Evolutionary conservation across 2,888 invertebrate species (phyloP).

Genomic region (Acheta domesticus): DNA sequence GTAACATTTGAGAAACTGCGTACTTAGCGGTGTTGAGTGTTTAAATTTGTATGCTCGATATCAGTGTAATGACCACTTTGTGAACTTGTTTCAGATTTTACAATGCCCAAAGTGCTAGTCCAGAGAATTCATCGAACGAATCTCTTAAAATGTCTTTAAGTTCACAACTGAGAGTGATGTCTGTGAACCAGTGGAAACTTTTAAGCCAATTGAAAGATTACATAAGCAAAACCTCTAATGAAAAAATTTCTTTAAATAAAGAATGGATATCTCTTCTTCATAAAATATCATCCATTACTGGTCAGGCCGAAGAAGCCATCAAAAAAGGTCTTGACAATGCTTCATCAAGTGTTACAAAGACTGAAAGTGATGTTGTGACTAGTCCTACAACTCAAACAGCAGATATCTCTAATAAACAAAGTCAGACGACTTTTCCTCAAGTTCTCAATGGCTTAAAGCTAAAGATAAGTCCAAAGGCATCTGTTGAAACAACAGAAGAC

Average conservation of each 20-base stretch:
- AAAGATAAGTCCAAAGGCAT: conserved; percentile 43
- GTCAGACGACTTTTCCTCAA: conserved; percentile 46
- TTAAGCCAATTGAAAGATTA: conserved; percentile 51
- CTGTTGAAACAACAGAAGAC: conserved; percentile 42
- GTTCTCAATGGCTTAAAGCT: conserved; percentile 48
- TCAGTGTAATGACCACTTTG: too few relatives aligned
- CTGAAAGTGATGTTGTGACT: too few relatives aligned
- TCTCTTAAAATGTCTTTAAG: conserved; percentile 32
- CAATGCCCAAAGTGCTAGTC: conserved; percentile 5
- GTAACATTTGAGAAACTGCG: too few relatives aligned
- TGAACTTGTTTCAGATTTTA: background rate
- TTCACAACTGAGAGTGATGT: conserved; percentile 44
- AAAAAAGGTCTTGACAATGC: conserved; percentile 22
- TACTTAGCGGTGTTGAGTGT: too few relatives aligned
- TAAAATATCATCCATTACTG: conserved; percentile 48
- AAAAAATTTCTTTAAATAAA: conserved; percentile 52
- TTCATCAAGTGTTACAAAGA: too few relatives aligned
- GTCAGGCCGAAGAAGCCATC: conserved; percentile 41
- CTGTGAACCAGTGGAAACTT: conserved; percentile 51
- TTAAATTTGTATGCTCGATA: too few relatives aligned
- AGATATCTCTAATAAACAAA: conserved; percentile 32
- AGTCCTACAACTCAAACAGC: too few relatives aligned
- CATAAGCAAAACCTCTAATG: conserved; percentile 48
- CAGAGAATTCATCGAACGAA: background rate
- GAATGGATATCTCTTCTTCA: conserved; percentile 54